Base-by-base conservation (phyloP, 2,888 invertebrate genomes). In the Archips crataeganus region DNA sequence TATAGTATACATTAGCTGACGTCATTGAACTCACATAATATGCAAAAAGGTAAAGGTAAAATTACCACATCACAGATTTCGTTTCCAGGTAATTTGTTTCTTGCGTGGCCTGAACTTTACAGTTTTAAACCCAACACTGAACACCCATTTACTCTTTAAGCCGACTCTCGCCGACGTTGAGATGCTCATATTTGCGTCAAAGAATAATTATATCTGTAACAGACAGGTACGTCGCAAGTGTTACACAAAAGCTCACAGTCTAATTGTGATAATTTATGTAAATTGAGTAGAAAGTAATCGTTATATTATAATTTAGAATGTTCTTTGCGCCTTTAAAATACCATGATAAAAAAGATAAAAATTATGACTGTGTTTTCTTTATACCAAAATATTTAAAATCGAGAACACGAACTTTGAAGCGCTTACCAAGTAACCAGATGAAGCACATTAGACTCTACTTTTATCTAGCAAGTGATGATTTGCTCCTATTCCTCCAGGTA, bases 21-120 rank as follows among this genome's bases (percentile, higher is more conserved):
- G 39, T 62, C 57, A 23, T 42, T 57, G 64, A 51, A 39, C 59
- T 63, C 49, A 32, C 36, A 69, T 59, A 34, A 45, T 23, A 34
- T 23, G 9, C 59, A 13, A 49, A 49, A 68, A 39, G 49, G 47
- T 42, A 61, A 54, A 60, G 65, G 72, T 75, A 76, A 76, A 70
- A 76, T 74, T 78, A 76, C 75, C 77, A 78, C 79, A 76, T 75
- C 77, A 77, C 79, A 80, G 84, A 88, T 90, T 89, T 87, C 82
- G 87, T 90, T 91, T 90, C 87, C 87, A 83, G 79, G 84, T 90
- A 90, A 92, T 92, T 91, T 92, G 87, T 91, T 86, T 88, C 87
- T 90, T 88, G 86, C 87, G 80, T 81, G 84, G 83, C 84, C 84
- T 85, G 84, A 92, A 90, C 87, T 90, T 89, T 86, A 85, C 84